Evolutionary conservation across 2,113 vertebrate genomes (phyloP).

Genomic region (Bubo blakistoni): DNA sequence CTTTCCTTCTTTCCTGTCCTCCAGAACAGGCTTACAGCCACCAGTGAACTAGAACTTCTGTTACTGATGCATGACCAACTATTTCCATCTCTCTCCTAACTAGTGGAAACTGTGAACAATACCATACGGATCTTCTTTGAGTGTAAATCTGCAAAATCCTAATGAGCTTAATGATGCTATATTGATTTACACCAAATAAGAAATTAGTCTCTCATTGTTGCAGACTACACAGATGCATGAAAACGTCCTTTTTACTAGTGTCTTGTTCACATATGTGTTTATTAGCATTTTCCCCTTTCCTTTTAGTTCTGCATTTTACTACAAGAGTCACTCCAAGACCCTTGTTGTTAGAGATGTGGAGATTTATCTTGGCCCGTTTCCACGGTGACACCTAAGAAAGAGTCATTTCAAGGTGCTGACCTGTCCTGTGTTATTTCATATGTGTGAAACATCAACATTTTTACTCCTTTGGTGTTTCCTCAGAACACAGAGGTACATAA

Average conservation of each 20-base stretch:
- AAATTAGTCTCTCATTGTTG: background rate
- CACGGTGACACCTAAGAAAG: slow-evolving; percentile 70
- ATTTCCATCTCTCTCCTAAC: background rate
- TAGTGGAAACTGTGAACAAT: background rate
- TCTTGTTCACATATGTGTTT: slow-evolving; percentile 10
- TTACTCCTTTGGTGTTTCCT: slow-evolving; percentile 52
- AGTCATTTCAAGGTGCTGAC: slow-evolving; percentile 65
- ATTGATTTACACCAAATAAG: background rate
- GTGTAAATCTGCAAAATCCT: background rate
- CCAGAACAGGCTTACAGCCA: background rate
- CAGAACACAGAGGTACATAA: slow-evolving; percentile 47
- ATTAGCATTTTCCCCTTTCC: slow-evolving; percentile 31
- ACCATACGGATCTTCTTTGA: background rate
- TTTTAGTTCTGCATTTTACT: background rate
- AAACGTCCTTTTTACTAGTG: slow-evolving; percentile 23
- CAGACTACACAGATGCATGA: slow-evolving; percentile 8
- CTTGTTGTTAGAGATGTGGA: slow-evolving; percentile 47
- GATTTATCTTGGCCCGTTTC: slow-evolving; percentile 72
- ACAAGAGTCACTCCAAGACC: slow-evolving; percentile 33
- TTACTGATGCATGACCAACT: background rate
- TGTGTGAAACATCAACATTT: slow-evolving; percentile 65
- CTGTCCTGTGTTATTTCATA: slow-evolving; percentile 72
- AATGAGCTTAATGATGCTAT: background rate
- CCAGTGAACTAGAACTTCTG: background rate
- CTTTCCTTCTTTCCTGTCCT: background rate